Percentiles rank a stretch among this genome's conserved stretches.
phyloP scores from a whole-genome alignment of 1,140 invertebrate species.

The Sycobia sp. region DNA sequence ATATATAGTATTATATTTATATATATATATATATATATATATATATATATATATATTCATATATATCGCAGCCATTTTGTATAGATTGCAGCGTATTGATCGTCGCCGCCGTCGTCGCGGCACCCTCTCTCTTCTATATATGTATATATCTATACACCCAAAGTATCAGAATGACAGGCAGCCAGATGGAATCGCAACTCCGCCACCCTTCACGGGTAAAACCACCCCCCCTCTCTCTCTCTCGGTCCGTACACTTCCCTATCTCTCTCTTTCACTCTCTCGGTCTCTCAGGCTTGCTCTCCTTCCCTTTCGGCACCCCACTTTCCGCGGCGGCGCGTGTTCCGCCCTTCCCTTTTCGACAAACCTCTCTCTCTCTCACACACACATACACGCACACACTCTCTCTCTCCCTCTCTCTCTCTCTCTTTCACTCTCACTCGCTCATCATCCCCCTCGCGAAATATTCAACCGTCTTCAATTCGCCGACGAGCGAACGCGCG shows the following conservation, averaged over 20 bases:
- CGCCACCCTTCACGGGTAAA: conserved; percentile 41
- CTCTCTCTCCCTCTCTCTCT: too few relatives aligned
- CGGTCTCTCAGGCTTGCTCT: conserved; percentile 35
- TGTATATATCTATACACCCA: too few relatives aligned
- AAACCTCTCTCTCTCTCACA: conserved; percentile 52
- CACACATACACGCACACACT: too few relatives aligned
- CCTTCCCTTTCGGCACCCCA: conserved; percentile 15
- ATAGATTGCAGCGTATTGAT: conserved; percentile 63
- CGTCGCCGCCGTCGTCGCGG: conserved; percentile 45
- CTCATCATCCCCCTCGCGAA: conserved; percentile 5
- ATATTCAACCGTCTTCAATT: conserved; percentile 26
- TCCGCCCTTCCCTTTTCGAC: conserved; percentile 33
- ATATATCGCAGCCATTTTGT: conserved; percentile 58
- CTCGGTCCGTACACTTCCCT: conserved; percentile 7
- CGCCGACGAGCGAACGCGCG: too few relatives aligned
- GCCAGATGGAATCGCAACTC: conserved; percentile 62
- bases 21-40: too few relatives aligned
- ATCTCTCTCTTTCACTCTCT: conserved; percentile 43
- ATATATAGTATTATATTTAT: too few relatives aligned
- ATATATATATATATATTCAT: too few relatives aligned
- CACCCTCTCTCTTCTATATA: too few relatives aligned
- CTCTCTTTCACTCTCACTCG: too few relatives aligned
- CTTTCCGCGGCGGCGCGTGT: conserved; percentile 22
- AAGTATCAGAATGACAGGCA: conserved; percentile 61
- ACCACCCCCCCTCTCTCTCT: conserved; percentile 12